Evolutionary conservation across 2,888 invertebrate genomes (phyloP).

Genomic region (Rotaria magnacalcarata): DNA sequence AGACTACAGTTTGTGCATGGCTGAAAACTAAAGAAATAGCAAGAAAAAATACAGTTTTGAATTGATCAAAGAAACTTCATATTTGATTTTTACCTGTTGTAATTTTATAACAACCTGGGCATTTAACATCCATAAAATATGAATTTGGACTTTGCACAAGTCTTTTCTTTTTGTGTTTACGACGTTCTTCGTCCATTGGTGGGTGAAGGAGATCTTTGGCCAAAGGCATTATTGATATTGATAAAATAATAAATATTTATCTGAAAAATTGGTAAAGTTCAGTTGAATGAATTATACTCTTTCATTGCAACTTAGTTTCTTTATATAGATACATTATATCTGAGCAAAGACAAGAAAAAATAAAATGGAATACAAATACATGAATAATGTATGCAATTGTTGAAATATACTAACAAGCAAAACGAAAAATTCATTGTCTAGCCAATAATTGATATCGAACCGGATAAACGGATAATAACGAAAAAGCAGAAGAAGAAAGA

Average conservation of each 20-base stretch:
- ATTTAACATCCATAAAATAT: conserved; percentile 99
- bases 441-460: background rate
- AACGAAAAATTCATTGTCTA: background rate
- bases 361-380: background rate
- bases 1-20: conserved; percentile 96
- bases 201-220: conserved; percentile 97
- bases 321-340: background rate
- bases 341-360: background rate
- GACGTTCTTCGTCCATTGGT: conserved; percentile 81
- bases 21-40: conserved; percentile 72
- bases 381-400: background rate
- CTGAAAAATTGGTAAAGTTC: background rate
- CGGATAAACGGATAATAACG: background rate
- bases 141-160: conserved; percentile 98
- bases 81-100: background rate
- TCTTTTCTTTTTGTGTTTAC: conserved; percentile 91
- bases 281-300: background rate
- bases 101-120: conserved; percentile 68
- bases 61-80: background rate
- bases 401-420: background rate
- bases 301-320: background rate
- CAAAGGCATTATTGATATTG: conserved; percentile 61
- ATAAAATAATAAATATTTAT: background rate
- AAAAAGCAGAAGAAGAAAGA: background rate
- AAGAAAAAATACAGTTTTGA: background rate